Percentiles rank a stretch among this genome's conserved stretches.
These are phyloP conservation scores for Brachionus sp. DNA, from an alignment of 1,140 invertebrate genomes.

Conservation along the genomic window DNA sequence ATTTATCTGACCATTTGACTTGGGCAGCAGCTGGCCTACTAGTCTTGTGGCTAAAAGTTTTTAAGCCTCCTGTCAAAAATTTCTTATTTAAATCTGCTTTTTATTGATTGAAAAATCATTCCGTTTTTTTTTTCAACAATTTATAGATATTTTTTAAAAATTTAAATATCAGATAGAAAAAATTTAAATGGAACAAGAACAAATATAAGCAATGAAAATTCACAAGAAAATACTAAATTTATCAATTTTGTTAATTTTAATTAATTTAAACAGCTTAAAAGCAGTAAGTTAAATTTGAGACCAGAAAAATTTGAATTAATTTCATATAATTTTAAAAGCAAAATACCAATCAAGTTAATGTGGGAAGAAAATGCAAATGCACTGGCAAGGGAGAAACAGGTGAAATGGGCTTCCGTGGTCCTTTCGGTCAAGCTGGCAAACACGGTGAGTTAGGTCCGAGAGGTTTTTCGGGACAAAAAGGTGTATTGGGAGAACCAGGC, in stretches of 20 bases:
- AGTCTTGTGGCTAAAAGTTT: background rate
- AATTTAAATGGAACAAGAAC: slow-evolving; percentile 8
- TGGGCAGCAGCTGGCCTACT: background rate
- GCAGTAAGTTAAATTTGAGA: background rate
- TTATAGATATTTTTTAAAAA: background rate
- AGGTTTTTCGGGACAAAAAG: slow-evolving; percentile 13
- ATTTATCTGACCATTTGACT: background rate
- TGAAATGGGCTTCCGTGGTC: slow-evolving; percentile 66
- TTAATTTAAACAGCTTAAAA: background rate
- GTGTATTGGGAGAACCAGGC: background rate
- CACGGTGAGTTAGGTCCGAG: slow-evolving; percentile 48
- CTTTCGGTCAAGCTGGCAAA: slow-evolving; percentile 9
- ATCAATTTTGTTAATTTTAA: background rate
- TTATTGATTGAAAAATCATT: background rate
- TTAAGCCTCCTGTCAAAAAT: background rate
- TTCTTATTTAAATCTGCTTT: background rate
- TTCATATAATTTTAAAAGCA: background rate
- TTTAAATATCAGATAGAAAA: slow-evolving; percentile 7
- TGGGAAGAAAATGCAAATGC: slow-evolving; percentile 41
- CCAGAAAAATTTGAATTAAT: background rate
- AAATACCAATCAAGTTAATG: background rate
- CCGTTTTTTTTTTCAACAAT: background rate
- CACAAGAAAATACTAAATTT: slow-evolving; percentile 9
- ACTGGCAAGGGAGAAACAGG: slow-evolving; percentile 44
- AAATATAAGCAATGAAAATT: background rate